phyloP scores from a whole-genome alignment of 2,113 vertebrate species.

The Psilopsiagon aurifrons region DNA sequence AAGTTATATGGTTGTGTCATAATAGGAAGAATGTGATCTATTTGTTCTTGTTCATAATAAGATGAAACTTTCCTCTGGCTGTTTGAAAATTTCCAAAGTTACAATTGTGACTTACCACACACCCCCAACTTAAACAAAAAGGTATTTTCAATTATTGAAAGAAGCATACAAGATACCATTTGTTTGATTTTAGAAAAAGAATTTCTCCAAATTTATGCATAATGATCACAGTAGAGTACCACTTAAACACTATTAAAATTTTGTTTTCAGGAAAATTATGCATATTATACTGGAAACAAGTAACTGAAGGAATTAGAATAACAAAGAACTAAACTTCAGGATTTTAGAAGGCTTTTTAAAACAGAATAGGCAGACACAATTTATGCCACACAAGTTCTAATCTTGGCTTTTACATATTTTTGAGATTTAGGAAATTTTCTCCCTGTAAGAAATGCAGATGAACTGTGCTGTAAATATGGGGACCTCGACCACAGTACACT shows the following conservation, averaged over 20 bases:
- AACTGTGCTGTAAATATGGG: neutral
- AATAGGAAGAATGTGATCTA: conserved; percentile 87
- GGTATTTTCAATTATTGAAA: neutral
- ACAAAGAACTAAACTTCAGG: neutral
- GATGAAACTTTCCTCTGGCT: conserved; percentile 86
- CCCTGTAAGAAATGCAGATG: neutral
- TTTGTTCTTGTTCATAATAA: conserved; percentile 83
- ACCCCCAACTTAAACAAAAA: neutral
- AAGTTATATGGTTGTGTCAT: conserved; percentile 93
- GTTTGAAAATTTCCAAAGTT: conserved; percentile 38
- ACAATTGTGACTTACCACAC: neutral
- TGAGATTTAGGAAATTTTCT: neutral
- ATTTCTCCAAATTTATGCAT: neutral
- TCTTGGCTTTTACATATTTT: neutral
- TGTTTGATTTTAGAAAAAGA: neutral
- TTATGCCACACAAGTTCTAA: neutral
- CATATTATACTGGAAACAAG: neutral
- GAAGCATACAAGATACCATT: neutral
- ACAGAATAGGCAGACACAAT: neutral
- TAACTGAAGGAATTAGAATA: neutral
- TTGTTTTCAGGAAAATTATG: neutral
- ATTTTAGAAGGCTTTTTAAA: neutral
- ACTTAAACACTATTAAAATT: neutral
- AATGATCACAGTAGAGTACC: neutral
- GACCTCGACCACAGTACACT: rapidly evolving